These are phyloP conservation scores for Triplophysa tibetana DNA, from an alignment of 2,113 vertebrate species.

Conservation along the genomic window DNA sequence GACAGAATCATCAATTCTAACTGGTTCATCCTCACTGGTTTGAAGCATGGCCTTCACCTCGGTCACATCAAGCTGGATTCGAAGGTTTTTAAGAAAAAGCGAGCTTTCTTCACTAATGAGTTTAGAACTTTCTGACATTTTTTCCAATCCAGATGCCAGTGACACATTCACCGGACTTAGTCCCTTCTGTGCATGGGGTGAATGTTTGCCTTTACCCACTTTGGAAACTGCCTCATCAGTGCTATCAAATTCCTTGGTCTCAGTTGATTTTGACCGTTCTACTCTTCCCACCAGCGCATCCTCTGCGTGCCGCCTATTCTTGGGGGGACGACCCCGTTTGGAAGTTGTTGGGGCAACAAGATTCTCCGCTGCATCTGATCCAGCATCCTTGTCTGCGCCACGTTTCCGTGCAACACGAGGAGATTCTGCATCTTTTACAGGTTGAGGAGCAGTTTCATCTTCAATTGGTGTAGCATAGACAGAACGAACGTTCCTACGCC, in stretches of 20 bases:
- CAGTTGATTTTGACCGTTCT: constrained; percentile 73
- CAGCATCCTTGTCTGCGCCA: constrained; percentile 78
- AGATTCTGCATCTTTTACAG: constrained; percentile 83
- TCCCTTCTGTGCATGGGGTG: constrained; percentile 73
- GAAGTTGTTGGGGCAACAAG: constrained; percentile 68
- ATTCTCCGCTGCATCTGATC: constrained; percentile 67
- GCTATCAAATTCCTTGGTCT: constrained; percentile 79
- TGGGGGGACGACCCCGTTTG: constrained; percentile 87
- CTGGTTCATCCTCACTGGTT: constrained; percentile 74
- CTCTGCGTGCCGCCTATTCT: constrained; percentile 82
- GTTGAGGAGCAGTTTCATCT: constrained; percentile 76
- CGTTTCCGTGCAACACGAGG: constrained; percentile 86
- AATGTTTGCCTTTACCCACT: constrained; percentile 69
- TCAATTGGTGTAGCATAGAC: constrained; percentile 91
- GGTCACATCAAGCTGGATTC: constrained; percentile 79
- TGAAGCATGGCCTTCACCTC: constrained; percentile 79
- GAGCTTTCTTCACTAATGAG: constrained; percentile 72
- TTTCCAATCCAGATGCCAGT: constrained; percentile 64
- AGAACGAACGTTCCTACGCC: constrained; percentile 90
- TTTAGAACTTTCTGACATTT: constrained; percentile 74
- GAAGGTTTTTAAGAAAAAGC: constrained; percentile 80
- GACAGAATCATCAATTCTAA: constrained; percentile 55
- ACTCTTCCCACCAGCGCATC: constrained; percentile 76
- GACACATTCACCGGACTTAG: constrained; percentile 65
- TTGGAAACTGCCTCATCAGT: constrained; percentile 81